Base-by-base conservation (phyloP, 2,113 vertebrate genomes). In the Murina feae region DNA sequence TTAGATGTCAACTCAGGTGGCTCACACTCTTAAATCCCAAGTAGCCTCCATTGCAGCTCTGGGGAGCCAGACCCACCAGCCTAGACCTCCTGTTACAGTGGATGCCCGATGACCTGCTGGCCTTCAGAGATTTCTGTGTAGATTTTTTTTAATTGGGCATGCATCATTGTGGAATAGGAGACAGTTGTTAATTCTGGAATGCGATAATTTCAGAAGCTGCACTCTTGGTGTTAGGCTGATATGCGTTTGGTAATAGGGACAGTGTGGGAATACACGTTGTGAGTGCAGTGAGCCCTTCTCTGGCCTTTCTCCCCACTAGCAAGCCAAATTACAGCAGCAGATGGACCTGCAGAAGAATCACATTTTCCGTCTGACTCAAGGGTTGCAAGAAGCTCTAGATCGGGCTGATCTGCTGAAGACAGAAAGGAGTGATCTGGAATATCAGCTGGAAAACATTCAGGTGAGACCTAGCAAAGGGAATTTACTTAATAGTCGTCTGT, bases 381-480 rank as follows among this genome's bases (percentile, higher is more conserved):
- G 99, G n/a, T 98, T 99, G 90, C 99, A 99, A 92, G 99, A 99
- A 28, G 99, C 99, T 90, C 98, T 99, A 74, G 99, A 99, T 96
- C 98, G 99, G 97, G 99, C 99, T 0, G 99, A 99, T 97, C 98
- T 99, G 90, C 98, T 99, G 94, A 99, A 99, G 98, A 99, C 99
- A 0, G 99, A 99, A 90, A 98, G 99, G 97, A 99, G 99, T 23
- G 99, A 99, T 95, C 97, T 99, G 97, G 99, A 99, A 63, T 99
- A 99, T 97, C 99, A 99, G 98, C 98, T 99, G 85, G 99, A 99
- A 97, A 99, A 99, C 97, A 99, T 99, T 98, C 99, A 99, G 99
- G 99, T 99, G 98, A 94, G 97, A 28, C 1, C 78, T 55, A 47
- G 75, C 78, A 23, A 69, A n/a, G n/a, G 37, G 28, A 21, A 14